A percentile compares a stretch with the other conserved stretches of the same genome.
Evolutionary conservation across 2,113 vertebrate species (phyloP).

Genomic region (Corythornis cristatus): DNA sequence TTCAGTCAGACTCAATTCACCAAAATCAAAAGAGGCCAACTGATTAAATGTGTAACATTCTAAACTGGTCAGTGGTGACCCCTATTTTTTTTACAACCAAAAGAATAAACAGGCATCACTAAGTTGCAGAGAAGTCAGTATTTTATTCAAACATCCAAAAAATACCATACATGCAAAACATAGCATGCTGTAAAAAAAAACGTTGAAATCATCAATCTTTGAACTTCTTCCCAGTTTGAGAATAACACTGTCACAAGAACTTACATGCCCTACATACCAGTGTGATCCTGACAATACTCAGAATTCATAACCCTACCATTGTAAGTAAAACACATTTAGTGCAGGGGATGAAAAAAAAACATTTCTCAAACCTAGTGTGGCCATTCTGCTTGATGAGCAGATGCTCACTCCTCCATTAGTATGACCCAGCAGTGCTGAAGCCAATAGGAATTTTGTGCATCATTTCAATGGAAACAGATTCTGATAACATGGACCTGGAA

Average conservation of each 20-base stretch:
- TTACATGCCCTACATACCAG: not conserved
- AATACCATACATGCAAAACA: slow-evolving; percentile 7
- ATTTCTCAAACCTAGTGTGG: rapidly evolving
- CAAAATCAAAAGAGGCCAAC: not conserved
- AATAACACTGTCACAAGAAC: not conserved
- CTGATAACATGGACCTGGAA: not conserved
- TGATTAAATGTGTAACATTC: not conserved
- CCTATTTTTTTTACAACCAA: not conserved
- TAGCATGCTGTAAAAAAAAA: slow-evolving; percentile 19
- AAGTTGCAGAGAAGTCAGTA: not conserved
- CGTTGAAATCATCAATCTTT: not conserved
- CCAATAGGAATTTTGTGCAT: not conserved
- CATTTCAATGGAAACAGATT: not conserved
- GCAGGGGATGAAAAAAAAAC: not conserved
- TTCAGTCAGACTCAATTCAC: too few relatives aligned
- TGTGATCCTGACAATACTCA: not conserved
- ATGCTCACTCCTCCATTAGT: not conserved
- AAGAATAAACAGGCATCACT: not conserved
- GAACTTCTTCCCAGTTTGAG: not conserved
- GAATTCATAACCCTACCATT: not conserved
- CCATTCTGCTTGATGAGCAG: not conserved
- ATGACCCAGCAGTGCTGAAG: not conserved
- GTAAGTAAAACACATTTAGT: not conserved
- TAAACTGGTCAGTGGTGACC: not conserved
- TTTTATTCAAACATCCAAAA: slow-evolving; percentile 49